Conservation (phyloP, 2,888 invertebrate species). For the Acanthococcus lagerstroemiae region DNA sequence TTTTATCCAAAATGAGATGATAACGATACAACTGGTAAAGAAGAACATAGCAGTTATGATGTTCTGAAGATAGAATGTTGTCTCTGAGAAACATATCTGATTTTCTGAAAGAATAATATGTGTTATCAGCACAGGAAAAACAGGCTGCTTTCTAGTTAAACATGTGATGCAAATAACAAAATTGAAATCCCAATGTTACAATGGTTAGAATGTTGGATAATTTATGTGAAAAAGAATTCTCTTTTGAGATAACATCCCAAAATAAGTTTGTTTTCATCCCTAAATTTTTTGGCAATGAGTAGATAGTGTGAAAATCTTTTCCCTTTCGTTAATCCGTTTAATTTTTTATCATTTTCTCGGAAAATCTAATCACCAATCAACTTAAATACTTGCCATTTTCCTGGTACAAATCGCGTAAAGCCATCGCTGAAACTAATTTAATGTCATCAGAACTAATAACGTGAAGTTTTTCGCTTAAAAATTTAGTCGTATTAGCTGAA, state of each 20-base stretch:
- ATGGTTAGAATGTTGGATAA: no score
- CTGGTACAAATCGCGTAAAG: background rate
- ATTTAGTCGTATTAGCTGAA: conserved; percentile 2
- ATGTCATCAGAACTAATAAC: conserved; percentile 15
- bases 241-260: no score
- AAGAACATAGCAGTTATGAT: conserved; percentile 17
- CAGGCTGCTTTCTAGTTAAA: no score
- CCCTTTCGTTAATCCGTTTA: no score
- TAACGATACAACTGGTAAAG: conserved; percentile 13
- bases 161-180: no score
- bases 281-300: no score
- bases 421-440: background rate
- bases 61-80: conserved; percentile 19
- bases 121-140: no score
- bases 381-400: conserved; percentile 1
- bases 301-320: no score
- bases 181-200: no score
- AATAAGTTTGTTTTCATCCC: no score
- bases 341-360: no score
- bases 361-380: background rate
- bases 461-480: conserved; percentile 12
- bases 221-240: no score
- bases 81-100: conserved; percentile 15
- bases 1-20: conserved; percentile 18
- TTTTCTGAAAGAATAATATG: conserved; percentile 4